Evolutionary conservation across 2,888 invertebrate species (phyloP), one percentile per base, ranked within the genome.

Genomic region (Harmothoe impar): DNA sequence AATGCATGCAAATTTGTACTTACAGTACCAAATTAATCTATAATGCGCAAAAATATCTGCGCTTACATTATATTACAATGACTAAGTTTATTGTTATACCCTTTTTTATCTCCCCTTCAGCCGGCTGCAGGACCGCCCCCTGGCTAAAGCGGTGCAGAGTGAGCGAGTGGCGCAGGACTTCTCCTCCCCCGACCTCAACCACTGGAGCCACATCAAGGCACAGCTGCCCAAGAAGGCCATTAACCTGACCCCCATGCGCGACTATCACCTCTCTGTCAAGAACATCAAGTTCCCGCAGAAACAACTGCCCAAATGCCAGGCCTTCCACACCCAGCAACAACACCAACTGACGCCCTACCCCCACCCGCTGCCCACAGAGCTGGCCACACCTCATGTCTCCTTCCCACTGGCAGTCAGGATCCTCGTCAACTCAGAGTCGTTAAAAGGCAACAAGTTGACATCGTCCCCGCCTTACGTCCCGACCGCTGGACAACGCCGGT

Each of bases 171-270:
- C 17, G 20, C 7, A 23, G 31, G 77, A 31, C 3, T 25, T 10
- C 31, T 77, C 77, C 51, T 43, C 85, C 10, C 85, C 54, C 7
- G 51, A 43, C 1, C 43, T 85, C 15, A 25, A 43, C 85, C 35
- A 5, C n/a, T n/a, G 7, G 12, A 10, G 10, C 85, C 81, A 81
- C 12, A n/a, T 35, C 85, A 43, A 52, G 51, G 85, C 5, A 5
- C 7, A 29, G 5, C 51, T n/a, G 12, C 85, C 85, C 5, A 17
- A 51, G 43, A 85, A 85, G 25, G 85, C 85, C 43, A 51, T 85
- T 51, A 85, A 85, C n/a, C n/a, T 85, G 85, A 29, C 85, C 25
- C 85, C 85, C 35, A 52, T 85, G 12, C 85, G 85, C 15, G 85
- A 85, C 25, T 85, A 51, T 85, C 85, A 51, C 25, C 51, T 85